Base-by-base conservation (phyloP, 2,797 vertebrate genomes). In the Melanotaenia trifasciata region DNA sequence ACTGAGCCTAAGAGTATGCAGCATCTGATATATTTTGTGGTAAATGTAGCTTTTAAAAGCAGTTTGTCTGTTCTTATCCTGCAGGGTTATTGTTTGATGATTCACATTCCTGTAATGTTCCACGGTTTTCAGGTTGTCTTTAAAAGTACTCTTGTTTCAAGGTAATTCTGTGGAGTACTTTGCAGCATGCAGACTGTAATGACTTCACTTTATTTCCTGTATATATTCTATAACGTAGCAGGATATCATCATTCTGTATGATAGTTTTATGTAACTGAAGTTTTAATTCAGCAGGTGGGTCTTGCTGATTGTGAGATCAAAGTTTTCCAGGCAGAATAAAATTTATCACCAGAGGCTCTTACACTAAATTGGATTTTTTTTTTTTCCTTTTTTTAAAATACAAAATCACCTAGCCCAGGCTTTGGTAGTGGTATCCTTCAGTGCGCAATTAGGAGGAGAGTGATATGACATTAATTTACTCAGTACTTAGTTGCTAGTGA, bases 331-430 rank as follows among this genome's bases (percentile, higher is more conserved):
- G 32, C 24, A n/a, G n/a, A 58, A 32, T 57, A 12, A 65, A 78
- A 70, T 60, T 28, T 30, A 65, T 58, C 62, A 78, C 78, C 22
- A 26, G 32, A 68, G 47, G 57, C 36, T 54, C 36, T 53, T 18
- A 40, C 12, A 64, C 35, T 76, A 53, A 83, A 79, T 80, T 58
- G n/a, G 30, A 70, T 70, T 73, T 78, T 78, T 70, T 32, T 76
- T 72, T 77, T 50, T 70, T 67, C 59, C 71, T 75, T 50, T 51
- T 51, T 70, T 68, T 56, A 69, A 76, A 78, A 58, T 6, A 38
- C 33, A 71, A 60, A 35, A 64, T 80, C 30, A 68, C 28, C 57
- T 45, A 14, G 32, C 3, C 22, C 18, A 28, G n/a, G 53, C 33
- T 28, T 53, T 47, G 56, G 20, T 26, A 36, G 53, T 74, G 36